Evolutionary conservation across 2,888 invertebrate species (phyloP).

Genomic region (Thymelicus sylvestris): DNA sequence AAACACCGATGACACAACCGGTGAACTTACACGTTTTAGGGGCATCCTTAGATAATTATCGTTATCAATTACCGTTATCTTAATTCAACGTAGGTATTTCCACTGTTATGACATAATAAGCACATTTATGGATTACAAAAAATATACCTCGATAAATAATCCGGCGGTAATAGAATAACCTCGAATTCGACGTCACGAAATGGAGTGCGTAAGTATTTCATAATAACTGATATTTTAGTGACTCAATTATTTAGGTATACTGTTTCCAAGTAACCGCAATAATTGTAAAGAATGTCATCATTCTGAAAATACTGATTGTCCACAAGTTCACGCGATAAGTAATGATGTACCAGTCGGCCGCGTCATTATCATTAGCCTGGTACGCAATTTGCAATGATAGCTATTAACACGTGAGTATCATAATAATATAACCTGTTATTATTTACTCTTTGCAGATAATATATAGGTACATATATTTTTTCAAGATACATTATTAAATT

Average conservation of each 20-base stretch:
- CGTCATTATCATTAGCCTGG: constrained; percentile 31
- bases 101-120: not conserved
- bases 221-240: not conserved
- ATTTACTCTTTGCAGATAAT: not conserved
- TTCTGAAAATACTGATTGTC: constrained; percentile 18
- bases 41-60: not conserved
- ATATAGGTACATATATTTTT: not conserved
- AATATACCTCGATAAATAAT: not conserved
- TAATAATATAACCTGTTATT: constrained; percentile 23
- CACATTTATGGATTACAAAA: not conserved
- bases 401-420: constrained; percentile 25
- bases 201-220: not conserved
- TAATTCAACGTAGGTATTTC: not conserved
- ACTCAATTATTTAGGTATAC: not conserved
- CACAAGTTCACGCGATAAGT: constrained; percentile 26
- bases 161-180: not conserved
- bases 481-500: not conserved
- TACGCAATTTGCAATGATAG: constrained; percentile 37
- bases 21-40: constrained; percentile 5
- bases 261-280: constrained; percentile 5
- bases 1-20: constrained; percentile 20
- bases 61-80: not conserved
- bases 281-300: constrained; percentile 22
- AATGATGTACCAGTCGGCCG: constrained; percentile 12
- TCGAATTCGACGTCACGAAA: no score